These are phyloP conservation scores for Quadriops clusia DNA, from an alignment of 2,888 invertebrate genomes.

Conservation along the genomic window DNA sequence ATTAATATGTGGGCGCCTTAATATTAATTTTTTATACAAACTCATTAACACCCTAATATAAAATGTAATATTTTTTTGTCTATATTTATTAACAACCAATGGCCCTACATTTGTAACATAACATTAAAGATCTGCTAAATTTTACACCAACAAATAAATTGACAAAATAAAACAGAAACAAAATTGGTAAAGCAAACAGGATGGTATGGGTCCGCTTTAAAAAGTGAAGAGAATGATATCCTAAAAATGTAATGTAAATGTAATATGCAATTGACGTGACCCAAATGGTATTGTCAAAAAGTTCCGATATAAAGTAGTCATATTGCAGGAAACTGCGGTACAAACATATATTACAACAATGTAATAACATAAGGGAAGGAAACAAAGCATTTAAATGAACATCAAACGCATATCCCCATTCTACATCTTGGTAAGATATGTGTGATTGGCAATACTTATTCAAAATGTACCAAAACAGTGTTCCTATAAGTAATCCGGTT, in stretches of 20 bases:
- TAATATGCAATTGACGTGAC: slow-evolving; percentile 83
- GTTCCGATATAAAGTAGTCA: slow-evolving; percentile 63
- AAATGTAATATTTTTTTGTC: no score
- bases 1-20: no score
- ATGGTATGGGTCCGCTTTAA: slow-evolving; percentile 75
- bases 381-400: slow-evolving; percentile 98
- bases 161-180: slow-evolving; percentile 65
- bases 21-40: no score
- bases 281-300: slow-evolving; percentile 91
- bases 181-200: slow-evolving; percentile 69
- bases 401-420: slow-evolving; percentile 98
- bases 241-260: slow-evolving; percentile 92
- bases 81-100: no score
- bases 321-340: slow-evolving; percentile 59
- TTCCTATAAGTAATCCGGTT: slow-evolving; percentile 75
- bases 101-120: slow-evolving; percentile 75
- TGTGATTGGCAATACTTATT: slow-evolving; percentile 66
- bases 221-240: slow-evolving; percentile 85
- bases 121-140: slow-evolving; percentile 66
- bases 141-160: slow-evolving; percentile 73
- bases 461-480: slow-evolving; percentile 75
- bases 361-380: slow-evolving; percentile 87
- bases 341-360: slow-evolving; percentile 83
- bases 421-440: slow-evolving; percentile 67
- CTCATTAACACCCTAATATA: no score